Evolutionary conservation across 1,140 invertebrate species (phyloP).

Genomic region (Oryzaephilus surinamensis): DNA sequence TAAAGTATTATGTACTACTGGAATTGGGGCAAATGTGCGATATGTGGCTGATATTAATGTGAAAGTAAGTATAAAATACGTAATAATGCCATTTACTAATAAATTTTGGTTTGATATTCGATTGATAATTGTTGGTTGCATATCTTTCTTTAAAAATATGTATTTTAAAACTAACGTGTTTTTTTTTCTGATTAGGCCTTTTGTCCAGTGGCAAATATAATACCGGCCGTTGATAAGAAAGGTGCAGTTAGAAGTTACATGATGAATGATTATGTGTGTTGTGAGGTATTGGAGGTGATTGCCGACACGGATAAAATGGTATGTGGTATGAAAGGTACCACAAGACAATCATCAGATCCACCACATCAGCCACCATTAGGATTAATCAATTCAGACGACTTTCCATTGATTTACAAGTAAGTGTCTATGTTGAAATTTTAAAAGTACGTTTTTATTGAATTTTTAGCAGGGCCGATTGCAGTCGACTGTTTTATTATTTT

Average conservation of each 20-base stretch:
- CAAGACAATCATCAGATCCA: conserved; percentile 52
- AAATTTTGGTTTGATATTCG: not conserved
- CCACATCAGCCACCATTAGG: conserved; percentile 63
- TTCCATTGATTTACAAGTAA: conserved; percentile 82
- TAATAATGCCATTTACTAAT: conserved; percentile 1
- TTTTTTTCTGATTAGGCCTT: conserved; percentile 44
- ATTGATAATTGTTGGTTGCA: not conserved
- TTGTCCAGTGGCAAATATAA: conserved; percentile 56
- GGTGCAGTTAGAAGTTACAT: conserved; percentile 64
- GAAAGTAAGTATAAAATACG: conserved; percentile 46
- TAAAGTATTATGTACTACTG: conserved; percentile 64
- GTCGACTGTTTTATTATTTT: not conserved
- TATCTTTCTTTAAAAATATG: not conserved
- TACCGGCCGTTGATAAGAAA: conserved; percentile 70
- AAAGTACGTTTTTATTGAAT: too few relatives aligned
- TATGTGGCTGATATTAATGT: conserved; percentile 76
- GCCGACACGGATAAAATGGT: conserved; percentile 78
- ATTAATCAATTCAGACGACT: conserved; percentile 71
- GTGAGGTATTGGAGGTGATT: conserved; percentile 78
- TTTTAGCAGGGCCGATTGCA: not conserved
- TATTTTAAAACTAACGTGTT: too few relatives aligned
- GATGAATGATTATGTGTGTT: conserved; percentile 75
- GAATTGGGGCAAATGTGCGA: conserved; percentile 57
- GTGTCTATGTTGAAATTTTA: too few relatives aligned
- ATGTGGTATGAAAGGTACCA: conserved; percentile 71